Evolutionary conservation across 2,113 vertebrate species (phyloP), one percentile per base, ranked within the genome.

Genomic region (Malurus elegans): DNA sequence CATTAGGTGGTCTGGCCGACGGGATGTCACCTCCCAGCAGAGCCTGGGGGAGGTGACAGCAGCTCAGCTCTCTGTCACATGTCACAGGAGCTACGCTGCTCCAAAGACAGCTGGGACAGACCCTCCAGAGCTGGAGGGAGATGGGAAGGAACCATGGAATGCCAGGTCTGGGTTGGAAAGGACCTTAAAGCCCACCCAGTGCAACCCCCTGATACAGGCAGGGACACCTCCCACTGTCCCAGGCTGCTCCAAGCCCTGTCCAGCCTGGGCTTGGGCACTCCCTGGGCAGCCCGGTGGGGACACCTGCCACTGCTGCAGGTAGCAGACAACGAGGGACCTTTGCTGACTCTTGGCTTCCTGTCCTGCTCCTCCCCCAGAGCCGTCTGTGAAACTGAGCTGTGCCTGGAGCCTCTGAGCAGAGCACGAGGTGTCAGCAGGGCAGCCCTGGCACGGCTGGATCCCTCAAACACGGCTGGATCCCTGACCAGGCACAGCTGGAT

Each of bases 221-320:
- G 44, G 44, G 18, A 58, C 44, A 73, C 23, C 7, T 66, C 0
- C 32, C 60, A 45, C 45, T 12, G 0, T 24, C 28, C 69, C 24
- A 60, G n/a, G 31, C 0, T 25, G 38, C 45, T 38, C 24, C 58
- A 16, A 80, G 26, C 32, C 44, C 10, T 0, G 0, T 58, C 23
- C 38, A 60, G 0, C 69, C 53, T 53, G 45, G 45, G n/a, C 54
- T 53, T 67, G 19, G 53, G 1, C 19, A 38, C 24, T 45, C 0
- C 23, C 61, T 40, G 42, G 2, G 32, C 57, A n/a, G 67, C 53
- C 17, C 32, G 3, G 5, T 36, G 1, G 9, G 42, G 34, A 48
- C 74, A 84, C 5, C 86, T 31, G 25, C 34, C 38, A 12, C 73
- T 18, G 25, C 42, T 61, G 67, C 14, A 12, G 32, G 18, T 9